phyloP scores from a whole-genome alignment of 2,113 vertebrate genomes.

The Neopipo cinnamomea region DNA sequence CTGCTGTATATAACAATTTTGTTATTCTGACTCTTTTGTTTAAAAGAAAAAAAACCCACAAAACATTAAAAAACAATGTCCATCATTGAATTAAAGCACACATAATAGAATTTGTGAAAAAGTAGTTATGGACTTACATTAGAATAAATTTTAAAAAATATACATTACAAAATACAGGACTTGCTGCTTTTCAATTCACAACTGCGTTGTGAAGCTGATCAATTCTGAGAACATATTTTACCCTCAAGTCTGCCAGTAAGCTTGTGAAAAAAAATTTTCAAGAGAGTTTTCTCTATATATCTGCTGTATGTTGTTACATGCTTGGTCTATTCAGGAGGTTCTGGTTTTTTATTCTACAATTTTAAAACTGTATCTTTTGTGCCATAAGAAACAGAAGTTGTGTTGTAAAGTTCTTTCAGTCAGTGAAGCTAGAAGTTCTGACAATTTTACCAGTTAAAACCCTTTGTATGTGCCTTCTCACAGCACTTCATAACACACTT shows the following conservation, averaged over 20 bases:
- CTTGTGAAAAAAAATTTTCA: not conserved
- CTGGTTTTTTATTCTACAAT: not conserved
- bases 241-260: not conserved
- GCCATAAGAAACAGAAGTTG: not conserved
- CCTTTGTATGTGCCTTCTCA: not conserved
- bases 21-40: not conserved
- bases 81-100: not conserved
- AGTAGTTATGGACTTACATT: not conserved
- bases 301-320: not conserved
- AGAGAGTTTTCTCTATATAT: not conserved
- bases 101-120: not conserved
- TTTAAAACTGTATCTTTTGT: not conserved
- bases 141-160: not conserved
- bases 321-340: not conserved
- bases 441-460: not conserved
- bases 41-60: not conserved
- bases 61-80: not conserved
- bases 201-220: slow-evolving; percentile 2
- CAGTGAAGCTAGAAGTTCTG: not conserved
- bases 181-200: not conserved
- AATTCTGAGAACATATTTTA: slow-evolving; percentile 14
- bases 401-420: not conserved
- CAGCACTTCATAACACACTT: not conserved
- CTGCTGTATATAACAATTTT: not conserved
- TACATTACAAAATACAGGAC: not conserved